phyloP scores from a whole-genome alignment of 2,797 vertebrate species.

The Echeneis naucrates region DNA sequence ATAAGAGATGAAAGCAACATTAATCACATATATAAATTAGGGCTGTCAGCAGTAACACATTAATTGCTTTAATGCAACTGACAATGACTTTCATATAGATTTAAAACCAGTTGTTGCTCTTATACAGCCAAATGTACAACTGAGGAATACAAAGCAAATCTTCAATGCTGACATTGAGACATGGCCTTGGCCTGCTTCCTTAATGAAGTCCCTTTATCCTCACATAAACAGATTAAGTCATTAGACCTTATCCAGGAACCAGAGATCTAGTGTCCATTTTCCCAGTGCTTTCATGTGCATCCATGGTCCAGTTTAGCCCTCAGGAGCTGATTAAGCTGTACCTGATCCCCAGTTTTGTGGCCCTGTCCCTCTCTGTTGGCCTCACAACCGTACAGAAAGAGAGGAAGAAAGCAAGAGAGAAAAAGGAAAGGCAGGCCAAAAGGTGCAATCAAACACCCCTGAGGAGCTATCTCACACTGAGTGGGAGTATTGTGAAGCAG shows the following conservation, averaged over 20 bases:
- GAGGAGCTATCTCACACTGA: conserved; percentile 55
- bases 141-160: conserved; percentile 32
- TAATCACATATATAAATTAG: too few relatives aligned
- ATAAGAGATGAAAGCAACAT: too few relatives aligned
- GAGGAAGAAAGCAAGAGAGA: conserved; percentile 6
- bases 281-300: conserved; percentile 70
- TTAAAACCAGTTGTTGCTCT: conserved; percentile 16
- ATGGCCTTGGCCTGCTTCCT: conserved; percentile 11
- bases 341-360: conserved; percentile 21
- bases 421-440: conserved; percentile 50
- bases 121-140: conserved; percentile 14
- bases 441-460: conserved; percentile 64
- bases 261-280: conserved; percentile 62
- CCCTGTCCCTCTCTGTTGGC: conserved; percentile 27
- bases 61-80: too few relatives aligned
- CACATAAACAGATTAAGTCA: conserved; percentile 63
- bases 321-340: conserved; percentile 67
- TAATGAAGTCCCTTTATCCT: conserved; percentile 36
- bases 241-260: conserved; percentile 59
- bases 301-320: conserved; percentile 47
- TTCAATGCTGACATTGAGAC: conserved; percentile 19
- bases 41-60: too few relatives aligned
- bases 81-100: not conserved
- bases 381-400: conserved; percentile 30
- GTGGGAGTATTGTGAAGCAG: conserved; percentile 64